These are phyloP conservation scores for Perccottus glenii DNA, from an alignment of 2,113 vertebrate genomes.

Conservation along the genomic window DNA sequence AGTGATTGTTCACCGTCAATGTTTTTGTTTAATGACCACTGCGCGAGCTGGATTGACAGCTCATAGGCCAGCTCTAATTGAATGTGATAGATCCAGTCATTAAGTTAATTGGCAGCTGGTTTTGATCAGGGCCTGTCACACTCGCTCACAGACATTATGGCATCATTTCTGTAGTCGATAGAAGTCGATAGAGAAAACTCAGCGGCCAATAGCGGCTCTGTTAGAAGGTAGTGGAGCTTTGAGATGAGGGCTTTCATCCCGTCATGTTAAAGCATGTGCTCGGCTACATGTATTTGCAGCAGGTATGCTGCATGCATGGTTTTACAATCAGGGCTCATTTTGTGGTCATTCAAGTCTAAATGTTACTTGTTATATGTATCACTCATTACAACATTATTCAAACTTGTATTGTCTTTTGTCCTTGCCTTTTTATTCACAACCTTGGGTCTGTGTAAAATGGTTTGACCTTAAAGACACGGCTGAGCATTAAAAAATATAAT, in stretches of 20 bases:
- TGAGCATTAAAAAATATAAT: too few relatives aligned
- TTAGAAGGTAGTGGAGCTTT: constrained; percentile 22
- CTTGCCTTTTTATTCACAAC: too few relatives aligned
- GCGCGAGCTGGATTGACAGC: constrained; percentile 62
- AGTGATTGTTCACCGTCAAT: constrained; percentile 61
- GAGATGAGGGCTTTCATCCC: constrained; percentile 40
- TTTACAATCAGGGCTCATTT: neutral
- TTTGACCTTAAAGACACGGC: too few relatives aligned
- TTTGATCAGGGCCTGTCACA: constrained; percentile 65
- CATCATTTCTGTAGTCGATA: constrained; percentile 58
- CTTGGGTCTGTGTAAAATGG: too few relatives aligned
- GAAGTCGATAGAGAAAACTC: constrained; percentile 45
- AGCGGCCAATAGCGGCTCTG: constrained; percentile 25
- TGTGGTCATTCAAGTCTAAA: constrained; percentile 6
- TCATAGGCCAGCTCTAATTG: constrained; percentile 64
- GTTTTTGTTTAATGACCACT: constrained; percentile 62
- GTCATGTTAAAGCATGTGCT: constrained; percentile 31
- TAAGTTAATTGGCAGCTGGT: constrained; percentile 78
- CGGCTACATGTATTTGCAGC: constrained; percentile 15
- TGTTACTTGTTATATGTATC: too few relatives aligned
- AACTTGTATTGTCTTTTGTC: neutral
- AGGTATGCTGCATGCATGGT: neutral
- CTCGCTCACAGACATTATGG: constrained; percentile 61
- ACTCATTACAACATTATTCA: neutral
- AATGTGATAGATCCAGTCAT: constrained; percentile 75